phyloP scores from a whole-genome alignment of 2,797 vertebrate species.

The Remorina albescens region DNA sequence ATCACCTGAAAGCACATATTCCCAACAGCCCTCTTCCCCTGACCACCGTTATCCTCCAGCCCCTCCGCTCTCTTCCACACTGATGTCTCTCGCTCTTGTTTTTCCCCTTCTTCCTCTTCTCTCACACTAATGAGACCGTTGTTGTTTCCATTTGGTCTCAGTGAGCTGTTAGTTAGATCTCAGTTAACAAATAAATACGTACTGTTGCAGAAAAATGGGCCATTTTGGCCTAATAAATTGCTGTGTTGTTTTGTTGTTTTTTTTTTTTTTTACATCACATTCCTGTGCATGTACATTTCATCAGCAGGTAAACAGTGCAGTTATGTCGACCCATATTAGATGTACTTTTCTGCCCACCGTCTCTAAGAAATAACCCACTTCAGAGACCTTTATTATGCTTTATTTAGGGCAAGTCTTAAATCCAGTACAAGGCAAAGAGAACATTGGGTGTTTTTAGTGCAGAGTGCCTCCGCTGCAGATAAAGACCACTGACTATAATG shows the following conservation, averaged over 20 bases:
- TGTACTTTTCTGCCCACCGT: background rate
- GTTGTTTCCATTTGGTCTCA: constrained; percentile 38
- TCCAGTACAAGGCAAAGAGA: constrained; percentile 24
- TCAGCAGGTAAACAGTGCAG: background rate
- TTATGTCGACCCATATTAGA: background rate
- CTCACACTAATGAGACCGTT: constrained; percentile 39
- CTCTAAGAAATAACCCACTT: constrained; percentile 13
- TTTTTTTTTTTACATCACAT: too few species aligned
- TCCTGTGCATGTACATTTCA: too few species aligned
- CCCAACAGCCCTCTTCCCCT: constrained; percentile 6
- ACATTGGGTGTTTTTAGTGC: constrained; percentile 28
- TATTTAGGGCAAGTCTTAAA: constrained; percentile 31
- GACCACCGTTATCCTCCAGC: constrained; percentile 14
- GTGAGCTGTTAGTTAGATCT: background rate
- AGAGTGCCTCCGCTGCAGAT: constrained; percentile 10
- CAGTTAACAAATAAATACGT: constrained; percentile 11
- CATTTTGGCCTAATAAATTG: constrained; percentile 13
- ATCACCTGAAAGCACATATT: constrained; percentile 54
- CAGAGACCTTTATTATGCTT: constrained; percentile 18
- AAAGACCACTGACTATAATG: background rate
- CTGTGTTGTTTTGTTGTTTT: background rate
- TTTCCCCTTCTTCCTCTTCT: constrained; percentile 6
- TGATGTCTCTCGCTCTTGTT: background rate
- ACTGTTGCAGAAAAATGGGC: background rate
- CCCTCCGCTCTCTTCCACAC: constrained; percentile 17